Evolutionary conservation across 2,888 invertebrate genomes (phyloP).

Genomic region (Elgonia sp.): DNA sequence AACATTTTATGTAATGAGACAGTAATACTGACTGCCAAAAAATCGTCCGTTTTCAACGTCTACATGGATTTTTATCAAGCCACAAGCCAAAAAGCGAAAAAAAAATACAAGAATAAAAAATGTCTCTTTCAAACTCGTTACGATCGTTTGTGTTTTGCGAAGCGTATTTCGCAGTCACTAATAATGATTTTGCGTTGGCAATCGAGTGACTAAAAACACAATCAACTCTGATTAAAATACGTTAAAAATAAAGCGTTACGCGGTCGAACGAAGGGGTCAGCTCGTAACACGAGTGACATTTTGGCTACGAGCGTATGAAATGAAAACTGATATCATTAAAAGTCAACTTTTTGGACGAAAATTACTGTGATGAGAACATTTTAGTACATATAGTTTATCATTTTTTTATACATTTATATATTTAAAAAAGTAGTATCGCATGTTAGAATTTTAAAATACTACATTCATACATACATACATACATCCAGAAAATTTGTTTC

Average conservation of each 20-base stretch:
- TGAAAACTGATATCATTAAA: slow-evolving; percentile 49
- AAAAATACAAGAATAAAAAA: slow-evolving; percentile 46
- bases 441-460: too few species aligned
- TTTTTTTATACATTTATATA: too few species aligned
- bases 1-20: slow-evolving; percentile 20
- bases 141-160: slow-evolving; percentile 74
- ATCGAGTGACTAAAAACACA: slow-evolving; percentile 83
- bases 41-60: slow-evolving; percentile 11
- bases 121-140: slow-evolving; percentile 68
- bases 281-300: slow-evolving; percentile 30
- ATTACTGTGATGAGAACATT: slow-evolving; percentile 15
- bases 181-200: slow-evolving; percentile 83
- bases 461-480: too few species aligned
- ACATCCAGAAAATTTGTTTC: too few species aligned
- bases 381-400: neutral
- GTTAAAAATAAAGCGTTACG: slow-evolving; percentile 80
- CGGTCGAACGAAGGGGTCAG: slow-evolving; percentile 47
- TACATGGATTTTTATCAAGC: slow-evolving; percentile 34
- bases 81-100: slow-evolving; percentile 39
- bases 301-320: slow-evolving; percentile 40
- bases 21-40: slow-evolving; percentile 37
- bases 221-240: slow-evolving; percentile 81
- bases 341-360: slow-evolving; percentile 35
- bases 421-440: too few species aligned
- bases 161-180: slow-evolving; percentile 77